A percentile compares a stretch with the other conserved stretches of the same genome.
These are phyloP conservation scores for Eubasilissa splendida DNA, from an alignment of 2,888 invertebrate species.

Conservation along the genomic window DNA sequence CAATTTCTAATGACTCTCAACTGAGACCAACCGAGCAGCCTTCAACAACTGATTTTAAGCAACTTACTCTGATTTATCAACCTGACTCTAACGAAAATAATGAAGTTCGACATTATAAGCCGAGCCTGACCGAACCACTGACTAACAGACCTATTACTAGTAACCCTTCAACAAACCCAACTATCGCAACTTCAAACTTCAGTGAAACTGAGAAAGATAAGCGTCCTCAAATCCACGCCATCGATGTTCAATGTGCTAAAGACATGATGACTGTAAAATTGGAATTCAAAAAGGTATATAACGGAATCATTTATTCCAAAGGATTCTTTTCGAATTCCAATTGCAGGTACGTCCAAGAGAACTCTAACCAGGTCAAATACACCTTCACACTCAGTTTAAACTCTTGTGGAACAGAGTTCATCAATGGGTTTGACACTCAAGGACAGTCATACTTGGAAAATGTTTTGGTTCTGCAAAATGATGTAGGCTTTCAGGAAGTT, in stretches of 20 bases:
- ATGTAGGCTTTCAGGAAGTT: constrained; percentile 82
- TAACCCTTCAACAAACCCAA: constrained; percentile 38
- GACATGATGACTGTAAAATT: constrained; percentile 88
- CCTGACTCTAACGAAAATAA: too few relatives aligned
- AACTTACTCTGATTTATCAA: too few relatives aligned
- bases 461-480: constrained; percentile 84
- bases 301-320: constrained; percentile 87
- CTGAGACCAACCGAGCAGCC: too few relatives aligned
- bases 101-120: constrained; percentile 43
- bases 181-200: constrained; percentile 30
- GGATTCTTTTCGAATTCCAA: constrained; percentile 79
- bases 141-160: constrained; percentile 37
- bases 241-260: constrained; percentile 85
- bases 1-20: too few relatives aligned
- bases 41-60: too few relatives aligned
- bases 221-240: constrained; percentile 83
- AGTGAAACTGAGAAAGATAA: constrained; percentile 78
- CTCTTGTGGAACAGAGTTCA: constrained; percentile 85
- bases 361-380: constrained; percentile 79
- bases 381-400: constrained; percentile 83
- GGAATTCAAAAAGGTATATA: constrained; percentile 83
- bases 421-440: constrained; percentile 83
- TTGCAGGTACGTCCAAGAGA: constrained; percentile 82
- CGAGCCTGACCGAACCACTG: constrained; percentile 36
- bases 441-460: constrained; percentile 87